Evolutionary conservation across 2,113 vertebrate genomes (phyloP), one percentile per base, ranked within the genome.

Genomic region (Sula dactylatra): DNA sequence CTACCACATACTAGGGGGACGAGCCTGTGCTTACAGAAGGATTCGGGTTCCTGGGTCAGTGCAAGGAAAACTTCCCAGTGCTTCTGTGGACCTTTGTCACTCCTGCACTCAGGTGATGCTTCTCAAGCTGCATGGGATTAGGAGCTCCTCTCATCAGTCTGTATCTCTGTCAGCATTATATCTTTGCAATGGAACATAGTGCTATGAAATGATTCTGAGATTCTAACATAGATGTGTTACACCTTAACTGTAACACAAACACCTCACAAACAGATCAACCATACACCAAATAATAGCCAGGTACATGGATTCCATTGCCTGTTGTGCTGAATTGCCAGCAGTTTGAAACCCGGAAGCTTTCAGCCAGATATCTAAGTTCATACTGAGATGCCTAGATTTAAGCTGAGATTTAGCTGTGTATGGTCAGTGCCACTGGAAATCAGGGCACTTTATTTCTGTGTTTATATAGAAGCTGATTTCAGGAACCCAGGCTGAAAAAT

Each of bases 41-140:
- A n/a, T 42, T 61, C 0, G 0, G 2, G 9, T 56, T 87, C 26
- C 45, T 52, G 16, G 6, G 8, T 61, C 0, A 0, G 4, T 38
- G 42, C 1, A 2, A 78, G 36, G 31, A 70, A 87, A 87, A 40
- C 6, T 44, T 66, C 17, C 34, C 13, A 16, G 69, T 4, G 2
- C 25, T 83, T 58, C 62, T 4, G 4, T 10, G 2, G 27, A 10
- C 5, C 25, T 86, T 62, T 80, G 27, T 22, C 56, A 31, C 21
- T 67, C 38, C 42, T 54, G 18, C 2, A 3, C 31, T 44, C 20
- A 32, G 42, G 36, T 50, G 61, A 22, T 5, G 4, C 32, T 32
- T 32, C 56, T 71, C 31, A 36, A 84, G 19, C 42, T n/a, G 13
- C 31, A 4, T 2, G 7, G 36, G 16, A 21, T 19, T 29, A 54